A percentile compares a stretch with the other conserved stretches of the same genome.
These are phyloP conservation scores for Coenonympha arcania DNA, from an alignment of 2,888 invertebrate species.

Conservation along the genomic window DNA sequence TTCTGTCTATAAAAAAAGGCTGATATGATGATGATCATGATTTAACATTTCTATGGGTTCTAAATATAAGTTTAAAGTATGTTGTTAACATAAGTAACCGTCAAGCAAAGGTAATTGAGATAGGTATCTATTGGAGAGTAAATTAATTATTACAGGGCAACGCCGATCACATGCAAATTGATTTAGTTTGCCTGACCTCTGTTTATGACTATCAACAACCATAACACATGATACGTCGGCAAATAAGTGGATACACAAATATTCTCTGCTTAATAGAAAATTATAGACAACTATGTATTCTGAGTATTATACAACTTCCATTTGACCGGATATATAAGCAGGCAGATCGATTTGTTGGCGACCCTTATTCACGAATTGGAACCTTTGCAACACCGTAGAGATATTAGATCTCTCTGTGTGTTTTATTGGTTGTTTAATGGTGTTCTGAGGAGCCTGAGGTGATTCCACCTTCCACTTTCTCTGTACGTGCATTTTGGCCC, in stretches of 20 bases:
- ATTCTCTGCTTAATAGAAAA: neutral
- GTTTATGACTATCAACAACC: neutral
- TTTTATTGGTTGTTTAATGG: no score
- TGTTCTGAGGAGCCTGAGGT: neutral
- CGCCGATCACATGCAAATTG: conserved; percentile 5
- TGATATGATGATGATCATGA: neutral
- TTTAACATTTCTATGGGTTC: neutral
- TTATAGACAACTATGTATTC: no score
- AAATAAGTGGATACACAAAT: neutral
- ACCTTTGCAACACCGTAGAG: no score
- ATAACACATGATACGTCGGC: neutral
- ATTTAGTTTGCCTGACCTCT: conserved; percentile 4
- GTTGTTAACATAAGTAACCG: neutral
- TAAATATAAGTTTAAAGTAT: neutral
- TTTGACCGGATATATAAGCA: no score
- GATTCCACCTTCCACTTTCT: no score
- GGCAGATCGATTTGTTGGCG: no score
- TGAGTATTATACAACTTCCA: no score
- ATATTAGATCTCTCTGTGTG: no score
- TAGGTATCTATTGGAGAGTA: conserved; percentile 10
- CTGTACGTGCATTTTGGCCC: no score
- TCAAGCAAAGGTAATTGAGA: neutral
- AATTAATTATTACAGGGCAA: conserved; percentile 53
- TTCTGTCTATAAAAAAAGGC: no score
- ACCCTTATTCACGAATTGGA: no score